A percentile compares a stretch with the other conserved stretches of the same genome.
These are phyloP conservation scores for Crossaster papposus DNA, from an alignment of 53 echinoderm and acorn worm genomes.

Conservation along the genomic window DNA sequence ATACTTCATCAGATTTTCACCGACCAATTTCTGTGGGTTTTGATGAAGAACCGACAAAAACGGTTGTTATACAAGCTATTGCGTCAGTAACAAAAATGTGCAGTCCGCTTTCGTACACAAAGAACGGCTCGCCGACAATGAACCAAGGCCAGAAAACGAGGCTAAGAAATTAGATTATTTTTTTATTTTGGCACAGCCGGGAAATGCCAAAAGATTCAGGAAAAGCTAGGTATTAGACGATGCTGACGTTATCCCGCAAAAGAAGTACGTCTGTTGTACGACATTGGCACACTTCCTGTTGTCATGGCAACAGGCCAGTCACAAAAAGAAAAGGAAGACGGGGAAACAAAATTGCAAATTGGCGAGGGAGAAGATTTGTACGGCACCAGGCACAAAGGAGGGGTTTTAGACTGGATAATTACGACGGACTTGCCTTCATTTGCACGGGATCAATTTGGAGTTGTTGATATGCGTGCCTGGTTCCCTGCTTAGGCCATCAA, in stretches of 20 bases:
- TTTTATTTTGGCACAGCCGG: not conserved
- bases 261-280: not conserved
- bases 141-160: not conserved
- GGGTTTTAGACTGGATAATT: slow-evolving; percentile 26
- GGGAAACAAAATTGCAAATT: not conserved
- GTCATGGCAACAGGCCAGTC: slow-evolving; percentile 29
- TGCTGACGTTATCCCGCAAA: not conserved
- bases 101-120: not conserved
- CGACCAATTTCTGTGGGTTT: no score
- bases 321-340: not conserved
- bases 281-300: not conserved
- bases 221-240: not conserved
- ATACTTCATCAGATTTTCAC: no score
- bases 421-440: slow-evolving; percentile 43
- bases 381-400: not conserved
- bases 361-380: not conserved
- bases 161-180: not conserved
- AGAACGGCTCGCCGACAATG: not conserved
- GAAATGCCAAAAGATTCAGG: not conserved
- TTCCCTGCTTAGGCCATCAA: not conserved
- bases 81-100: no score
- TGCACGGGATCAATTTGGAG: slow-evolving; percentile 30
- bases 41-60: no score
- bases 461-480: slow-evolving; percentile 13
- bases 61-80: no score